These are phyloP conservation scores for Apodemia hepburni DNA, from an alignment of 2,888 invertebrate species.

Conservation along the genomic window DNA sequence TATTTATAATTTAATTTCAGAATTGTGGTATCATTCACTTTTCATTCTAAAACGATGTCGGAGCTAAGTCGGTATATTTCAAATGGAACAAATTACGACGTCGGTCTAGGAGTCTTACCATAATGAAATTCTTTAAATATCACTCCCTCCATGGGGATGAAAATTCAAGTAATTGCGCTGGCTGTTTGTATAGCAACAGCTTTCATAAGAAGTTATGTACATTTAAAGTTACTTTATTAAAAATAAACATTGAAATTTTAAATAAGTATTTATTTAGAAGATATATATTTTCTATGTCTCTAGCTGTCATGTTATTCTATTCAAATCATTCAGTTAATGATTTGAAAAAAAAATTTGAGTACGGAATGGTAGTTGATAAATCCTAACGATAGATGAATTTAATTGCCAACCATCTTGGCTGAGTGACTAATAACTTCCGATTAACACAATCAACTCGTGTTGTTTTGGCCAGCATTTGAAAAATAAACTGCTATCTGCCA, in stretches of 20 bases:
- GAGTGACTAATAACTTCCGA: no score
- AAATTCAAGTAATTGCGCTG: conserved; percentile 63
- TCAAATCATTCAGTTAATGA: no score
- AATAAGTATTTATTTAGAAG: no score
- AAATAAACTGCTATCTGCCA: no score
- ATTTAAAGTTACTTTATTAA: background rate
- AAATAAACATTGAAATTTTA: background rate
- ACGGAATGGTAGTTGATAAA: no score
- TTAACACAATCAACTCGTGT: no score
- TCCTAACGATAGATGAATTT: no score
- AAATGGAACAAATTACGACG: conserved; percentile 63
- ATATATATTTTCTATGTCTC: no score
- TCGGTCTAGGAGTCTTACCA: conserved; percentile 57
- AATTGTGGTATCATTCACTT: conserved; percentile 12
- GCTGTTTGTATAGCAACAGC: conserved; percentile 32
- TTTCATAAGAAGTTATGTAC: conserved; percentile 1
- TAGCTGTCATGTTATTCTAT: no score
- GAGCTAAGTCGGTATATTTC: conserved; percentile 52
- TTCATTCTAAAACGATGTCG: conserved; percentile 37
- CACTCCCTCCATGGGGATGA: conserved; percentile 45
- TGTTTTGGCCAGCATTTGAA: no score
- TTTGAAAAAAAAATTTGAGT: no score
- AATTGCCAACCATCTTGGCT: no score
- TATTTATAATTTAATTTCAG: background rate
- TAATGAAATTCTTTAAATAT: conserved; percentile 77